Percentiles rank a stretch among this genome's conserved stretches.
These are phyloP conservation scores for Chamaetylas fuelleborni DNA, from an alignment of 2,113 vertebrate species.

Conservation along the genomic window DNA sequence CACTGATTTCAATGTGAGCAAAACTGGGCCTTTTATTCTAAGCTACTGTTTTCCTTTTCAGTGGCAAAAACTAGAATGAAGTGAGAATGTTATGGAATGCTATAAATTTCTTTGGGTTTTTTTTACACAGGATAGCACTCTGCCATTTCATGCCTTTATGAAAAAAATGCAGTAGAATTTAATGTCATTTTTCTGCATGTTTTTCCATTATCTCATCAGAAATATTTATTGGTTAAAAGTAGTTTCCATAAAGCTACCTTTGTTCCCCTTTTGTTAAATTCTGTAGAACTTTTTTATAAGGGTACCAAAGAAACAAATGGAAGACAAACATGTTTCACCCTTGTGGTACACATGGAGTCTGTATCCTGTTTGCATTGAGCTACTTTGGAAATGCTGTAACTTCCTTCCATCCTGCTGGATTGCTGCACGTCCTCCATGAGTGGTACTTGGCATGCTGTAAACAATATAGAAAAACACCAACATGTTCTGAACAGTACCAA, in stretches of 20 bases:
- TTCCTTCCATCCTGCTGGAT: background rate
- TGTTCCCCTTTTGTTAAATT: background rate
- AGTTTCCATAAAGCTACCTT: background rate
- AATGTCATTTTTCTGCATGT: background rate
- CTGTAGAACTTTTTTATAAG: background rate
- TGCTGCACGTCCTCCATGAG: background rate
- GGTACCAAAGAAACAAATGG: background rate
- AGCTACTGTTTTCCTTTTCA: background rate
- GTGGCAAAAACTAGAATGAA: background rate
- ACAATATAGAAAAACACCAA: background rate
- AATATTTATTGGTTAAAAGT: background rate
- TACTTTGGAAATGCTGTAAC: background rate
- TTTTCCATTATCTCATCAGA: background rate
- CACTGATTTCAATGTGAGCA: background rate
- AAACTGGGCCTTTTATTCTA: constrained; percentile 7
- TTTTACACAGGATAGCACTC: background rate
- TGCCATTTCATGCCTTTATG: constrained; percentile 16
- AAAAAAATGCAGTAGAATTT: background rate
- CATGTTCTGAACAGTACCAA: background rate
- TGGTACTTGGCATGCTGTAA: background rate
- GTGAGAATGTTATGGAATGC: background rate
- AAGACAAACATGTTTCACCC: background rate
- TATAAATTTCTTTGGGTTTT: background rate
- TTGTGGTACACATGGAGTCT: background rate
- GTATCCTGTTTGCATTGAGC: background rate